Evolutionary conservation across 2,888 invertebrate genomes (phyloP).

Genomic region (Leptinotarsa juncta): DNA sequence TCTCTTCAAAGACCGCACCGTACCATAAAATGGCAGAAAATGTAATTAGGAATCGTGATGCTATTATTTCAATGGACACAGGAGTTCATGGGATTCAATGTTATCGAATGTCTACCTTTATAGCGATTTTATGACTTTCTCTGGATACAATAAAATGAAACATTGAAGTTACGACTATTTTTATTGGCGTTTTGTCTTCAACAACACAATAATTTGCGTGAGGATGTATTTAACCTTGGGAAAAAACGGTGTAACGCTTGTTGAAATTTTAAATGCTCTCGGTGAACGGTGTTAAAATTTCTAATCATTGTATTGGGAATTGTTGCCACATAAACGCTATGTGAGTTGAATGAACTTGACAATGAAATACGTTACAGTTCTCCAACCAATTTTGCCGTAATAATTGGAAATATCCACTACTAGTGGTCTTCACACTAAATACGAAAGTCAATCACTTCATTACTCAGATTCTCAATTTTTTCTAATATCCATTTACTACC

Average conservation of each 20-base stretch:
- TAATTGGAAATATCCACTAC: too few relatives aligned
- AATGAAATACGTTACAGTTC: too few relatives aligned
- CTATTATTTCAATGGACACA: slow-evolving; percentile 46
- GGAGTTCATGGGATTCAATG: slow-evolving; percentile 45
- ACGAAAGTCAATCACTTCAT: too few relatives aligned
- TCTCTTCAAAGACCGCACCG: neutral
- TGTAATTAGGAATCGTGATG: slow-evolving; percentile 38
- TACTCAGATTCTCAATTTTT: too few relatives aligned
- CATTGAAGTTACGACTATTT: slow-evolving; percentile 42
- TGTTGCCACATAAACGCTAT: too few relatives aligned
- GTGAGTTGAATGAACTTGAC: too few relatives aligned
- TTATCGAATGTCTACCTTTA: slow-evolving; percentile 48
- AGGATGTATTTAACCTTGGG: neutral
- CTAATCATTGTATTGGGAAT: too few relatives aligned
- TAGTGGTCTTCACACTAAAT: too few relatives aligned
- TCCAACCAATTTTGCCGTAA: too few relatives aligned
- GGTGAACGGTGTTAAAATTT: too few relatives aligned
- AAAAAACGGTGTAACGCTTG: neutral
- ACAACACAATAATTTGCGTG: neutral
- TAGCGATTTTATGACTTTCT: slow-evolving; percentile 49
- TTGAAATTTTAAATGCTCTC: neutral
- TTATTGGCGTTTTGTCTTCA: slow-evolving; percentile 26
- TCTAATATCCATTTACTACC: too few relatives aligned
- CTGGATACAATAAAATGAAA: slow-evolving; percentile 48
- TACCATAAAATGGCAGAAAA: slow-evolving; percentile 32